A percentile compares a stretch with the other conserved stretches of the same genome.
Conservation (phyloP, 2,113 vertebrate genomes). For the Sander vitreus region DNA sequence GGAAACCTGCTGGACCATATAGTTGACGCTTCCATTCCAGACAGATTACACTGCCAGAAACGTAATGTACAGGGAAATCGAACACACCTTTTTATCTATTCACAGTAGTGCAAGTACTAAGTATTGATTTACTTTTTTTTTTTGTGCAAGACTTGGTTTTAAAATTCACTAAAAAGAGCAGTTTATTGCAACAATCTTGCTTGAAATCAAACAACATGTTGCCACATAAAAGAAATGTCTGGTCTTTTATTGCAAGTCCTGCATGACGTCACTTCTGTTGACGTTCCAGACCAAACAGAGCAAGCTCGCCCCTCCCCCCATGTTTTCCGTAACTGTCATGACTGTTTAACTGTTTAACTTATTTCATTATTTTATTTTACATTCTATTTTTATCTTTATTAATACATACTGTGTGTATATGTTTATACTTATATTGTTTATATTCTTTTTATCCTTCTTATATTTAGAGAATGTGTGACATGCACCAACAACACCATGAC, state of each 20-base stretch:
- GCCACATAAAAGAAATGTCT: background rate
- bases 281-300: too few relatives aligned
- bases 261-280: too few relatives aligned
- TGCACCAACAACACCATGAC: too few relatives aligned
- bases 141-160: background rate
- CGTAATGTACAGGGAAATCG: background rate
- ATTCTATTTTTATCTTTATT: too few relatives aligned
- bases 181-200: background rate
- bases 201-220: background rate
- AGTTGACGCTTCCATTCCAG: background rate
- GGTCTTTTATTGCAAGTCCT: background rate
- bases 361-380: too few relatives aligned
- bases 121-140: background rate
- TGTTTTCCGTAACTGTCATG: too few relatives aligned
- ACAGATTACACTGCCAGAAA: slow-evolving; percentile 2
- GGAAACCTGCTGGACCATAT: slow-evolving; percentile 7
- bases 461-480: too few relatives aligned
- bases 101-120: background rate
- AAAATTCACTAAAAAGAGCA: background rate
- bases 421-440: too few relatives aligned
- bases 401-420: too few relatives aligned
- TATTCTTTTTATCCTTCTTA: too few relatives aligned
- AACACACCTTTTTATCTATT: background rate
- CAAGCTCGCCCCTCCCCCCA: too few relatives aligned
- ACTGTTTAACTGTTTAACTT: too few relatives aligned